Base-by-base conservation (phyloP, 2,888 invertebrate genomes). In the Drosophila recens region DNA sequence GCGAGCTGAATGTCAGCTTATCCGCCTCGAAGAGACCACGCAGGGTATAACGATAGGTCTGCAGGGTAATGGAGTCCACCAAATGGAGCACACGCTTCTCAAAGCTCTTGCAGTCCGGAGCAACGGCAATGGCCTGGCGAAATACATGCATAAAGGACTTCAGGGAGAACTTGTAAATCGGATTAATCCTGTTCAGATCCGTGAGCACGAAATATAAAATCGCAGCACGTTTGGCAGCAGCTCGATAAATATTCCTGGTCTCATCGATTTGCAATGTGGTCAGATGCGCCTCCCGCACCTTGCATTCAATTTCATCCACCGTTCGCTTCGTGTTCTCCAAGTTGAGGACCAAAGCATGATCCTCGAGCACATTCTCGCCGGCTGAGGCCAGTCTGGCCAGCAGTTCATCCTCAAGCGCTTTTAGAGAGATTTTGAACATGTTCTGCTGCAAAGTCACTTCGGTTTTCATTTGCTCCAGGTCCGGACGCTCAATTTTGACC, bases 141-240 rank as follows among this genome's bases (percentile, higher is more conserved):
- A 98, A 98, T 5, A 98, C 98, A 1, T 96, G 96, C 92, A 96
- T 97, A 93, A 98, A 98, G 0, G 98, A 97, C 92, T 98, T 98
- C 61, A 99, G 93, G 0, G 98, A 98, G 93, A 98, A 99, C 91
- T 98, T 98, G 91, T 99, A 99, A 90, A 99, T 97, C 42, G 97
- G 97, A 93, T 98, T 98, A 84, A 99, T 98, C 91, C 97, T 97
- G 93, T 96, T 95, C 51, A 99, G 93, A 90, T 98, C 98, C 90
- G 97, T 98, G 69, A 99, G 93, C 58, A 98, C 97, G 92, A 99
- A 99, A 93, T 98, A 99, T 1, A 99, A 93, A 1, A 99, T 94
- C 0, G 98, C 98, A 0, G 98, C 97, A 65, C 98, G 93, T 1
- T 96, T 94, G 0, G 98, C 98, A 1, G 97, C 98, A 3, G 96